Evolutionary conservation across 2,113 vertebrate genomes (phyloP), one percentile per base, ranked within the genome.

Genomic region (Bufo bufo): DNA sequence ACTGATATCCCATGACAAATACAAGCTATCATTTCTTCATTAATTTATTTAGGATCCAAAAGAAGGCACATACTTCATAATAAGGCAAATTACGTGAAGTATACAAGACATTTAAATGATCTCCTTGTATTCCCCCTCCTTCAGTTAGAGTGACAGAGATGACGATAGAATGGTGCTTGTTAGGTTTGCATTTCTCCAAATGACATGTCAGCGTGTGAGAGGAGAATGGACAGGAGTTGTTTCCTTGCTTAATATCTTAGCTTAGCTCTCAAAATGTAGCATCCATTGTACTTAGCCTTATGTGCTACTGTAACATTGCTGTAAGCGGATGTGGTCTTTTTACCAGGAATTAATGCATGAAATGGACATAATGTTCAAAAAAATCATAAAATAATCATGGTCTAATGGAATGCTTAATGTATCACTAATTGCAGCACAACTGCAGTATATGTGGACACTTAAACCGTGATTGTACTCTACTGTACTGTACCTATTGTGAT

Each of bases 1-100:
- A 88, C 9, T 83, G 69, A 88, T 74, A 23, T 75, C 45, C 66
- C n/a, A 20, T 63, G 80, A 65, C 80, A 83, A 86, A 86, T 75
- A 11, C 52, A 84, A 83, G 13, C 47, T 69, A 61, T 81, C 43
- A 83, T 84, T 49, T 84, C 82, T 23, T 49, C 8, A 50, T 52
- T 83, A 65, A 69, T 50, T 83, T 66, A 66, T 83, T 83, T 83
- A 83, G 59, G 19, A 50, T 66, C 17, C 50, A 16, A 79, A 58
- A 43, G 23, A 23, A 45, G 33, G 19, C 14, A 14, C 49, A 84
- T 33, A 16, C 49, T 17, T 54, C 19, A 71, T 71, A 69, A 84
- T 84, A 84, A 71, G 20, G 14, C 47, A 71, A 84, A 84, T 71
- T 71, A 54, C n/a, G 52, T 69, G 20, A 66, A 71, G 52, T 52